Evolutionary conservation across 2,797 vertebrate genomes (phyloP).

Genomic region (Myotis myotis): DNA sequence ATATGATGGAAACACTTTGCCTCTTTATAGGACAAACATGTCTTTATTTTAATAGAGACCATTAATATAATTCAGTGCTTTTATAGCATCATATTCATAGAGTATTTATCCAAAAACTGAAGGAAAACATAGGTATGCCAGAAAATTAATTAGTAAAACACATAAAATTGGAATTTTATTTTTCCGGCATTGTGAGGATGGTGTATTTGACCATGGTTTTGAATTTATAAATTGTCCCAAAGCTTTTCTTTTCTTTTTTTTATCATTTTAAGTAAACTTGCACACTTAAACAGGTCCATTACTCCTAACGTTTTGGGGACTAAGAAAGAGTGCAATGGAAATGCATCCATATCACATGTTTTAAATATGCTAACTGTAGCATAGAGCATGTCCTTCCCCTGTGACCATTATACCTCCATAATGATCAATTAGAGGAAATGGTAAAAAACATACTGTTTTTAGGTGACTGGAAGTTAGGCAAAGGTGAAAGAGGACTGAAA

Average conservation of each 20-base stretch:
- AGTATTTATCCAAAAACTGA: not conserved
- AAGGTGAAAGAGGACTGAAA: not conserved
- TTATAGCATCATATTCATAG: no score
- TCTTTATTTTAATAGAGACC: no score
- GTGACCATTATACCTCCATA: not conserved
- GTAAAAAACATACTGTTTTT: not conserved
- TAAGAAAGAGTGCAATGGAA: not conserved
- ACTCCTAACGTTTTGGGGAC: not conserved
- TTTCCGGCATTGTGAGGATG: not conserved
- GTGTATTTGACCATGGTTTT: not conserved
- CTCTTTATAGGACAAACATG: no score
- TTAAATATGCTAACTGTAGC: not conserved
- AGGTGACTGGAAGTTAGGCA: not conserved
- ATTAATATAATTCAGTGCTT: no score
- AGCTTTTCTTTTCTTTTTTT: not conserved
- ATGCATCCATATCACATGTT: not conserved
- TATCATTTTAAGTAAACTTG: not conserved
- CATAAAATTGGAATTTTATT: not conserved
- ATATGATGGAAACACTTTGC: not conserved
- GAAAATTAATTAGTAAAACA: not conserved
- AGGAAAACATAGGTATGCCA: not conserved
- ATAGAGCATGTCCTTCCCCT: not conserved
- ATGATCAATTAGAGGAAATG: not conserved
- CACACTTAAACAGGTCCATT: not conserved
- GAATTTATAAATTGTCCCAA: not conserved